Base-by-base conservation (phyloP, 1,140 invertebrate genomes). In the Pectinophora gossypiella region DNA sequence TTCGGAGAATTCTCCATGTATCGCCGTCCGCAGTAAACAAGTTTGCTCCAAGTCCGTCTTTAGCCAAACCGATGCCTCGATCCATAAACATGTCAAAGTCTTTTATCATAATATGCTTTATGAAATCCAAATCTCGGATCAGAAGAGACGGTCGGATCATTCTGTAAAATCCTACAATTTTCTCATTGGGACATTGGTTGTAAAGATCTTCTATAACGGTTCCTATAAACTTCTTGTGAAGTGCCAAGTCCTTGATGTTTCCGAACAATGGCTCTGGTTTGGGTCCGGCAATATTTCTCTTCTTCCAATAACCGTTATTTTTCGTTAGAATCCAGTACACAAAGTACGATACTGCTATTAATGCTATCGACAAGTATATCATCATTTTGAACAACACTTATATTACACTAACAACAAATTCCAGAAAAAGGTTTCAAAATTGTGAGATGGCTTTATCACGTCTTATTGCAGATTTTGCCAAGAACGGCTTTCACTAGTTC, bases 51-150 rank as follows among this genome's bases (percentile, higher is more conserved):
- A 91, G 54, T 0, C 89, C 89, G 66, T 91, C 86, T 9, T 86
- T 83, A 51, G 89, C 85, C 15, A 84, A 74, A 23, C 75, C 70
- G 0, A 85, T 47, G 0, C 82, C 85, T 3, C 89, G 87, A 55
- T 90, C 87, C 22, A 74, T 56, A 23, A 92, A 92, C 19, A 80
- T 60, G 21, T 81, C 64, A 40, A 91, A 92, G 58, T 92, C 90
- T 61, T 90, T 91, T 1, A 90, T 84, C 16, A 93, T 52, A 1
- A 94, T 85, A 15, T 85, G 68, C 60, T 91, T 92, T 0, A 92
- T 84, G 0, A 94, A 60, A 5, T 91, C 89, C 15, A 91, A 72
- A 64, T 93, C 90, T 9, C 89, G 76, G 1, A 90, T 44, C 0
- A 91, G 59, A 4, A 91, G 53, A 5, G 80, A 65, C 0, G 91